Conservation (phyloP, 2,888 invertebrate species). For the Agrotis puta region DNA sequence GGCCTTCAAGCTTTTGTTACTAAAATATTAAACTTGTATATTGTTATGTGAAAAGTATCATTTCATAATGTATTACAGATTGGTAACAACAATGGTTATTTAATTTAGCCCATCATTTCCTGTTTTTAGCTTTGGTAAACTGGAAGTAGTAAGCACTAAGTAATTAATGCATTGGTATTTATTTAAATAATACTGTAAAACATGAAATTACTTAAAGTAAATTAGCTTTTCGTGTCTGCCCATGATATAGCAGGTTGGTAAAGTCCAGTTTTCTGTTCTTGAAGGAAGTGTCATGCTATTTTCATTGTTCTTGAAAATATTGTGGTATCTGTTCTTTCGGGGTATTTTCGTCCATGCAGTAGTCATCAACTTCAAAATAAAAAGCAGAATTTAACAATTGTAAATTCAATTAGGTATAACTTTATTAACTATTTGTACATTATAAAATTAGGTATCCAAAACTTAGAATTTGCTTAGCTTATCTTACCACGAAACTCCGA, state of each 20-base stretch:
- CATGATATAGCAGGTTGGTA: neutral
- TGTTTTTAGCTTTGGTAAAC: conserved; percentile 10
- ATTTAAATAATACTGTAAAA: conserved; percentile 8
- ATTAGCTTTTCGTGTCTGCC: neutral
- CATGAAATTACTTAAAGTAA: neutral
- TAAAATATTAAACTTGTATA: conserved; percentile 78
- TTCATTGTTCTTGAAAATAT: neutral
- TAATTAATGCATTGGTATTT: neutral
- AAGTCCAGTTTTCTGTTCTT: conserved; percentile 2
- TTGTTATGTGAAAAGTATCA: conserved; percentile 82
- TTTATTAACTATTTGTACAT: conserved; percentile 21
- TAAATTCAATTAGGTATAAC: conserved; percentile 13
- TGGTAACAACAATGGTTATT: conserved; percentile 75
- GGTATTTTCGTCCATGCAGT: neutral
- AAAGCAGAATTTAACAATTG: conserved; percentile 25
- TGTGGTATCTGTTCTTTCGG: neutral
- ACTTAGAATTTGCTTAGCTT: conserved; percentile 1
- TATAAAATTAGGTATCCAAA: conserved; percentile 20
- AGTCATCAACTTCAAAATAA: conserved; percentile 4
- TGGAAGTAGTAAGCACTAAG: neutral
- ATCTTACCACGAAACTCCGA: conserved; percentile 78
- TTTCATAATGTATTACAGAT: conserved; percentile 81
- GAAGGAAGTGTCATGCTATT: neutral
- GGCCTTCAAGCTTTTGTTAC: conserved; percentile 78
- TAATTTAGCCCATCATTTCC: conserved; percentile 50